Conservation (phyloP, 2,888 invertebrate species). For the Xestoiulus laeticollis region DNA sequence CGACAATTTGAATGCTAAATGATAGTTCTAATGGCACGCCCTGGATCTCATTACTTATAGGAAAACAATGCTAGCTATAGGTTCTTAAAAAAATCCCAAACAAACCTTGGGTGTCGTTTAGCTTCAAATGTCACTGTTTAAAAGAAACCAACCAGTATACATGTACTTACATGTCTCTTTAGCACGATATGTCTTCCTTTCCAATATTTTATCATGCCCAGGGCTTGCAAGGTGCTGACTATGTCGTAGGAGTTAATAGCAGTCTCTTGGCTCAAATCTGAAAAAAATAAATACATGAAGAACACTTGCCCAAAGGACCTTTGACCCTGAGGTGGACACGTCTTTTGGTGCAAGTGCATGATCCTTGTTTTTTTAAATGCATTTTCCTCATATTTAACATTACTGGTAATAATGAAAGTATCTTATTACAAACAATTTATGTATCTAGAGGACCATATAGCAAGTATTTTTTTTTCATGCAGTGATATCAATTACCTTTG, state of each 20-base stretch:
- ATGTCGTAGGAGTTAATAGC: slow-evolving; percentile 98
- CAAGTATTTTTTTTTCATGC: too few relatives aligned
- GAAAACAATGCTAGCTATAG: neutral
- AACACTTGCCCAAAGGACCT: neutral
- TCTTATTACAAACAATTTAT: too few relatives aligned
- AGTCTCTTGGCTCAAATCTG: slow-evolving; percentile 84
- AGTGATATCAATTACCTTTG: slow-evolving; percentile 71
- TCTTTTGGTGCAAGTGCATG: neutral
- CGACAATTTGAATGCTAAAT: slow-evolving; percentile 10
- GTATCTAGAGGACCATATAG: too few relatives aligned
- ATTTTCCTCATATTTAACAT: too few relatives aligned
- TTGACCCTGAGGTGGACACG: neutral
- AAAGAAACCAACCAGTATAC: neutral
- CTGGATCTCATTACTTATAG: neutral
- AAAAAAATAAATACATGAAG: slow-evolving; percentile 55
- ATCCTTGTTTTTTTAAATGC: too few relatives aligned
- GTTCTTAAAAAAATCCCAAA: neutral
- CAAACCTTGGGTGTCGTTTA: neutral
- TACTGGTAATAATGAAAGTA: too few relatives aligned
- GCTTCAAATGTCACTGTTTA: neutral
- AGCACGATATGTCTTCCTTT: slow-evolving; percentile 97
- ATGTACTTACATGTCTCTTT: slow-evolving; percentile 84
- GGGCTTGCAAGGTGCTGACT: slow-evolving; percentile 93
- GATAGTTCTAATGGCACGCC: neutral
- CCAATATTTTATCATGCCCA: slow-evolving; percentile 99